Conservation (phyloP, 2,113 vertebrate species). For the Chascanopsetta lugubris region DNA sequence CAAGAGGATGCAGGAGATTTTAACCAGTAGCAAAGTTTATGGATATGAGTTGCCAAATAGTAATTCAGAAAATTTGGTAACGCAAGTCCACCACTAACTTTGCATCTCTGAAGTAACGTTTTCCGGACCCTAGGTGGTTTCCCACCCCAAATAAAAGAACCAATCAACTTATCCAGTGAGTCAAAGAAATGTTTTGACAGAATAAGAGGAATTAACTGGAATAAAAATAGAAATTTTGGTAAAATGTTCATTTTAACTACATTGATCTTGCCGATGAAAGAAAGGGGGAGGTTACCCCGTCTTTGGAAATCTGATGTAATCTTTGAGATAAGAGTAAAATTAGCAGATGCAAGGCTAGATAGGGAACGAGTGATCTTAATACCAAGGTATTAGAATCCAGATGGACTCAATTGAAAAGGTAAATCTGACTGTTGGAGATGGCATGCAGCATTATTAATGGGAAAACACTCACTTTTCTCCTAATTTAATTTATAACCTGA, state of each 20-base stretch:
- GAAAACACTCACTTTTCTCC: neutral
- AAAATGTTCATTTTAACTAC: conserved; percentile 10
- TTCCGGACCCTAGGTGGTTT: no score
- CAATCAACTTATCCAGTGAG: conserved; percentile 1
- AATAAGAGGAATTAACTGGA: conserved; percentile 6
- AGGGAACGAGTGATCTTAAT: neutral
- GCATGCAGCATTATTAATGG: neutral
- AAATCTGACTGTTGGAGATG: neutral
- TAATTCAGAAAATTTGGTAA: neutral
- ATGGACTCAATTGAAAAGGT: conserved; percentile 1
- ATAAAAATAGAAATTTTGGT: conserved; percentile 5
- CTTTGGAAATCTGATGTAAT: neutral
- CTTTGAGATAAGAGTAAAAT: conserved; percentile 8
- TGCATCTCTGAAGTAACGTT: no score
- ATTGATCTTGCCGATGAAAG: neutral
- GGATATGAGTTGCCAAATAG: neutral
- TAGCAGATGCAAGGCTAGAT: neutral
- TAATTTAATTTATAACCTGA: neutral
- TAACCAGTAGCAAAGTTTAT: neutral
- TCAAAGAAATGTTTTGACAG: neutral
- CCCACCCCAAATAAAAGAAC: no score
- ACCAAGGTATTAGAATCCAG: conserved; percentile 5
- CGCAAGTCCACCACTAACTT: neutral
- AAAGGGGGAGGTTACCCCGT: conserved; percentile 1
- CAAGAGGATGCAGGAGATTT: neutral